phyloP scores from a whole-genome alignment of 1,140 invertebrate genomes.

The Brachionus plicatilis region DNA sequence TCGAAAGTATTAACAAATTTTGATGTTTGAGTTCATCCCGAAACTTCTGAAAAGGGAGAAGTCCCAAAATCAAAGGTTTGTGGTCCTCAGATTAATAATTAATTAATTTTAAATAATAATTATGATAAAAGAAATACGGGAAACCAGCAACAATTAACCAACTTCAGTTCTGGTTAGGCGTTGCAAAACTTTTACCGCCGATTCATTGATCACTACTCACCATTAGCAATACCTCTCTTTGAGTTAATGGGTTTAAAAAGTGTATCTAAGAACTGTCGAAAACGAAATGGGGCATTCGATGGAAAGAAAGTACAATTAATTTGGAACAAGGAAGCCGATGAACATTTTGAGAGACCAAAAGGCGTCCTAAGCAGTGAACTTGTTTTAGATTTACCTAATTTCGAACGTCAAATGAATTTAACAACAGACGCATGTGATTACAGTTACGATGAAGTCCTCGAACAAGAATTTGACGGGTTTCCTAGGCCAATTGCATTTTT shows the following conservation, averaged over 20 bases:
- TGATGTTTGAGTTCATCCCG: no score
- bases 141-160: background rate
- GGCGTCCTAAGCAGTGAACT: background rate
- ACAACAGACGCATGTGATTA: no score
- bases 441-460: background rate
- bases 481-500: background rate
- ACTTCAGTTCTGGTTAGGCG: background rate
- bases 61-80: no score
- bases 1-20: no score
- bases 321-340: background rate
- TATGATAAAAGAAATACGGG: background rate
- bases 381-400: background rate
- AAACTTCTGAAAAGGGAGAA: no score
- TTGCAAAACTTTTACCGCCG: no score
- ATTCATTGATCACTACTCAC: background rate
- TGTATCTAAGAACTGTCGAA: background rate
- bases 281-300: background rate
- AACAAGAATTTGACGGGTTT: background rate
- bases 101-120: no score
- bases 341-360: background rate
- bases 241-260: background rate
- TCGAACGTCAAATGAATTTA: background rate
- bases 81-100: no score
- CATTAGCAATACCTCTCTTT: background rate
- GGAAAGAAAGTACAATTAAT: background rate